These are phyloP conservation scores for Latrodectus elegans DNA, from an alignment of 2,888 invertebrate genomes.

Conservation along the genomic window DNA sequence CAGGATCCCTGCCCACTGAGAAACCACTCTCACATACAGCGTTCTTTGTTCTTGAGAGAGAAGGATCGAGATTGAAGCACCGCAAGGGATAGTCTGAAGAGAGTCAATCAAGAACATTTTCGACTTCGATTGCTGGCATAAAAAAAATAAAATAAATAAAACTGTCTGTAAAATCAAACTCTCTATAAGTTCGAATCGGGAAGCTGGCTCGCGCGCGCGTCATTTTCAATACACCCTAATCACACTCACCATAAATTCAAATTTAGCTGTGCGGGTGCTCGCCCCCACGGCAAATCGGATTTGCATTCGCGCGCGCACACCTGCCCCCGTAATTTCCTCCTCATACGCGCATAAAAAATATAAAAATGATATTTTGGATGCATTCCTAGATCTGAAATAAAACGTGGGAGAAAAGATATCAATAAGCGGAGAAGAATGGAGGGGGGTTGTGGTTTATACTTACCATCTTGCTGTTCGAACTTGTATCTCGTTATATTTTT, in stretches of 20 bases:
- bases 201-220: slow-evolving; percentile 30
- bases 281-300: slow-evolving; percentile 51
- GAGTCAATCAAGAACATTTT: too few species aligned
- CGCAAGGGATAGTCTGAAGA: too few species aligned
- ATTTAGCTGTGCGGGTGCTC: slow-evolving; percentile 31
- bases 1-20: too few species aligned
- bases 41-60: too few species aligned
- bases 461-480: slow-evolving; percentile 39
- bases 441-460: slow-evolving; percentile 30
- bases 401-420: slow-evolving; percentile 55
- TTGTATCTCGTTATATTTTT: slow-evolving; percentile 46
- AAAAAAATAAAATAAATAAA: too few species aligned
- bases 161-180: too few species aligned
- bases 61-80: too few species aligned
- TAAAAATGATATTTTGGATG: neutral
- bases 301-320: slow-evolving; percentile 52
- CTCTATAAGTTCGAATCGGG: neutral
- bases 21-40: too few species aligned
- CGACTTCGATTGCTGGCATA: too few species aligned
- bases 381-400: slow-evolving; percentile 16
- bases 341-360: slow-evolving; percentile 35
- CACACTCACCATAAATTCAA: slow-evolving; percentile 66
- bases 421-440: slow-evolving; percentile 38
- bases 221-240: slow-evolving; percentile 66
- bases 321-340: slow-evolving; percentile 57